Base-by-base conservation (phyloP, 2,797 vertebrate species). In the Furcifer pardalis region DNA sequence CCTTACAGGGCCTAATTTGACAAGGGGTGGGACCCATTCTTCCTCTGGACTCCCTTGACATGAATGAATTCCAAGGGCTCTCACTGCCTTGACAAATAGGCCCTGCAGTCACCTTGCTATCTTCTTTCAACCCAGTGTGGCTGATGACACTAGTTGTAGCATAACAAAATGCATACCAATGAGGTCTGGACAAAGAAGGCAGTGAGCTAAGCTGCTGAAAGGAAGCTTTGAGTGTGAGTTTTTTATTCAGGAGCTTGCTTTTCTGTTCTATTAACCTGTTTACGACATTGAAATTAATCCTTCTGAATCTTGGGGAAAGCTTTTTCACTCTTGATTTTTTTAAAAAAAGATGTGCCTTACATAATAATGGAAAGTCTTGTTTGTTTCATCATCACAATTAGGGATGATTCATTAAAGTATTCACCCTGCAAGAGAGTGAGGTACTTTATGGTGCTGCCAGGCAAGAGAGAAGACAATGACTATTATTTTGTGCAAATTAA, bases 121-220 rank as follows among this genome's bases (percentile, higher is more conserved):
- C 12, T 23, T 62, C 49, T 77, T 49, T 66, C 79, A 72, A 44
- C 0, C 0, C 25, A 85, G 35, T 6, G 63, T 71, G 23, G 80
- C 2, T 52, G 82, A 84, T 85, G 84, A 9, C 44, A 56, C 66
- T 63, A 60, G 0, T 71, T 81, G 52, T 74, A 27, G 84, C 74
- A 1, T 4, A 1, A 37, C 25, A 13, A 86, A 82, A 80, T 40
- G 40, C 76, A 68, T 66, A 44, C n/a, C 60, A 81, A 5, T 21
- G 30, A 35, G 19, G 68, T 6, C 1, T n/a, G 4, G 7, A 23
- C 78, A 77, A 65, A 89, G 25, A 0, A 44, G 30, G 8, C 9
- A 77, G 74, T 8, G 83, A 84, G 56, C 21, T 78, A 65, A 77
- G 73, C 73, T 91, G 81, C 87, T 90, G 80, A 84, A 86, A 92